A percentile compares a stretch with the other conserved stretches of the same genome.
phyloP scores from a whole-genome alignment of 2,888 invertebrate genomes.

The Phoronis australis region DNA sequence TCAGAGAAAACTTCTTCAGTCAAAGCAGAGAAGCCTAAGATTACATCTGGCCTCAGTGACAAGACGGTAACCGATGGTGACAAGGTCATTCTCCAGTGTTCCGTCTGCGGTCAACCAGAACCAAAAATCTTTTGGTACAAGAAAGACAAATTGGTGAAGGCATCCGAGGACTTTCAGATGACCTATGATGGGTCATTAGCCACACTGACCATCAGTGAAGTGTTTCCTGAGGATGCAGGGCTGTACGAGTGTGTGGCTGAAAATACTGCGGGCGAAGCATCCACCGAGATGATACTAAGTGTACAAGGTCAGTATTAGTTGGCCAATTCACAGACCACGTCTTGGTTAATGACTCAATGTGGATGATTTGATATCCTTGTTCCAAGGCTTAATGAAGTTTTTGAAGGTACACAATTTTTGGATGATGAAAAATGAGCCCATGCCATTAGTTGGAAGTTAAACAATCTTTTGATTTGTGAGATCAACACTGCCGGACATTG shows the following conservation, averaged over 20 bases:
- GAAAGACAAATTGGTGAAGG: not conserved
- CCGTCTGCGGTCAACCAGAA: not conserved
- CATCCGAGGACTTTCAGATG: not conserved
- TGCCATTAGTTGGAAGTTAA: too few species aligned
- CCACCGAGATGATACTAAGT: not conserved
- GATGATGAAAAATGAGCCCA: too few species aligned
- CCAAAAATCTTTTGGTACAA: not conserved
- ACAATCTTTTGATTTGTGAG: too few species aligned
- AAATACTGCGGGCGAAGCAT: not conserved
- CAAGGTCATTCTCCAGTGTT: not conserved
- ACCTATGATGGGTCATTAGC: not conserved
- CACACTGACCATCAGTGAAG: not conserved
- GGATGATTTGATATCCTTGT: too few species aligned
- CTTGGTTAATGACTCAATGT: too few species aligned
- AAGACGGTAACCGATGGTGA: not conserved
- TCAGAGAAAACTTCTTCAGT: too few species aligned
- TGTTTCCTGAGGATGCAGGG: not conserved
- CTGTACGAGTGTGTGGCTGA: not conserved
- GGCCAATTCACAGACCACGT: too few species aligned
- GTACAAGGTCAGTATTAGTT: not conserved
- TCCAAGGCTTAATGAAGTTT: too few species aligned
- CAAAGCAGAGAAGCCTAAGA: too few species aligned
- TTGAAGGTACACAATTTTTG: too few species aligned
- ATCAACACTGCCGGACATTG: too few species aligned
- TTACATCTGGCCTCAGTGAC: too few species aligned